A percentile compares a stretch with the other conserved stretches of the same genome.
phyloP scores from a whole-genome alignment of 2,797 vertebrate genomes.

The Halcyon chelicuti region DNA sequence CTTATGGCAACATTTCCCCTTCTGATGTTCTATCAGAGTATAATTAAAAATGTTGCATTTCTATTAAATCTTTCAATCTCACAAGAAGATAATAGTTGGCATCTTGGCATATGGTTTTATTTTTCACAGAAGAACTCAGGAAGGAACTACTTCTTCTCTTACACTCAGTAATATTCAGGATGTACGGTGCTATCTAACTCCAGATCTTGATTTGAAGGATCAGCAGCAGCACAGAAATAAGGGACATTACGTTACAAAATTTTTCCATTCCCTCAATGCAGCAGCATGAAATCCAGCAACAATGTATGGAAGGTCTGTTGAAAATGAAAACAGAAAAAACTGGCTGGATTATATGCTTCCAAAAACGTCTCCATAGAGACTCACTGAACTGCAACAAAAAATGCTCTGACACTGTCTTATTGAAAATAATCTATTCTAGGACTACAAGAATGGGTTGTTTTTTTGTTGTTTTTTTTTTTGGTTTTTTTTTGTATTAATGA shows the following conservation, averaged over 20 bases:
- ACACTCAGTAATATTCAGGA: background rate
- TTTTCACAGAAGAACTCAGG: background rate
- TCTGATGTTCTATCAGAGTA: background rate
- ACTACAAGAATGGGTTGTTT: background rate
- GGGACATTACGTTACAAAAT: background rate
- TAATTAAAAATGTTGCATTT: background rate
- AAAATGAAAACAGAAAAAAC: background rate
- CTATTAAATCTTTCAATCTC: background rate
- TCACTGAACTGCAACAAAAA: background rate
- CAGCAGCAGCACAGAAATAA: background rate
- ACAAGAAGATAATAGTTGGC: background rate
- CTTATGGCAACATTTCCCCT: background rate
- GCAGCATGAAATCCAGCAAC: background rate
- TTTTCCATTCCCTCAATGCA: background rate
- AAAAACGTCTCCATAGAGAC: background rate
- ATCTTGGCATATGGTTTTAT: background rate
- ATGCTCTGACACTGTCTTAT: background rate
- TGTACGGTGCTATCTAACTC: background rate
- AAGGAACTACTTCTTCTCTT: background rate
- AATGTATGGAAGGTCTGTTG: background rate
- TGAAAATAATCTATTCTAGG: background rate
- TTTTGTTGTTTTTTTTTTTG: background rate
- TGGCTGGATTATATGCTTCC: background rate
- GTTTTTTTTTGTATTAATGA: background rate
- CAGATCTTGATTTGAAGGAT: background rate